These are phyloP conservation scores for Furcifer pardalis DNA, from an alignment of 2,797 vertebrate genomes.

Conservation along the genomic window DNA sequence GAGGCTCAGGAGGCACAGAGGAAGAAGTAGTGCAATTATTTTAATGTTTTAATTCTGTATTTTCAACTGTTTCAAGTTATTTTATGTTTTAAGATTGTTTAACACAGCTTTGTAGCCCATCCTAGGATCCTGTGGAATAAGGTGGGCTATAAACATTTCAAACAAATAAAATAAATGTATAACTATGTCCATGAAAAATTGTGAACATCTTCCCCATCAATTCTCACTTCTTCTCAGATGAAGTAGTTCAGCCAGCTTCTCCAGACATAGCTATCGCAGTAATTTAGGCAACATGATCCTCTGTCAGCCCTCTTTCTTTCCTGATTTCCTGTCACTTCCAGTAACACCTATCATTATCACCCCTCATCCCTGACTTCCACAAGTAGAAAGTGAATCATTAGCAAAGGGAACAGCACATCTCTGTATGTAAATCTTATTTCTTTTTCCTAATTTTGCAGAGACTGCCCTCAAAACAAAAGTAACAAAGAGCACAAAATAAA, in stretches of 20 bases:
- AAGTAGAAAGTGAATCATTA: not conserved
- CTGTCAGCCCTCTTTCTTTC: not conserved
- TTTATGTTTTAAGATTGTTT: too few species aligned
- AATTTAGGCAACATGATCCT: not conserved
- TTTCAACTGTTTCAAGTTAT: too few species aligned
- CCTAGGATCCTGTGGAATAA: too few species aligned
- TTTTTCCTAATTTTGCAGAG: not conserved
- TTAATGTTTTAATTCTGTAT: too few species aligned
- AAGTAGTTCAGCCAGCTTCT: not conserved
- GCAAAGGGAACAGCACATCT: not conserved
- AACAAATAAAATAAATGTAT: too few species aligned
- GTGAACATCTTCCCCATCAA: not conserved
- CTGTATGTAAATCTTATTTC: not conserved
- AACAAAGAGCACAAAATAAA: too few species aligned
- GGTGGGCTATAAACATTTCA: too few species aligned
- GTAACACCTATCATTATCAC: not conserved
- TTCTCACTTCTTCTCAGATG: slow-evolving; percentile 27
- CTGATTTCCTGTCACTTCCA: not conserved
- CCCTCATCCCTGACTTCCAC: not conserved
- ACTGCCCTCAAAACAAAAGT: not conserved
- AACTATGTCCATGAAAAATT: not conserved
- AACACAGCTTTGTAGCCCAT: too few species aligned
- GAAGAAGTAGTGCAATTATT: too few species aligned
- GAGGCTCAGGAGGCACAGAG: too few species aligned
- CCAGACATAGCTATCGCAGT: not conserved